Percentiles rank a stretch among this genome's conserved stretches.
Evolutionary conservation across 2,113 vertebrate species (phyloP).

Genomic region (Geothlypis trichas): DNA sequence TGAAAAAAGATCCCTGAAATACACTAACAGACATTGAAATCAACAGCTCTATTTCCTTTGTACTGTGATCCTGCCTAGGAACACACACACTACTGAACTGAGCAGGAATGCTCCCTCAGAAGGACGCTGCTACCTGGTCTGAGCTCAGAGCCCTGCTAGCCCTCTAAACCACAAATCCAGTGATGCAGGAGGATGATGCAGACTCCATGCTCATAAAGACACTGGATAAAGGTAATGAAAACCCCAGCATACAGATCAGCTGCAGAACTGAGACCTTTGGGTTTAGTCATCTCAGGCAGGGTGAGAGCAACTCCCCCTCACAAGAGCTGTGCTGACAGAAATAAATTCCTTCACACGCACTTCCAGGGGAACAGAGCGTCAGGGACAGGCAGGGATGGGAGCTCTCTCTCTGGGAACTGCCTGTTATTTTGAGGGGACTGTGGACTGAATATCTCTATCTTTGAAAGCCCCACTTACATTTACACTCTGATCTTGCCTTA

Average conservation of each 20-base stretch:
- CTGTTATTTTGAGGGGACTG: background rate
- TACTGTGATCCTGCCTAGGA: background rate
- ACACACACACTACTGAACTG: rapidly evolving
- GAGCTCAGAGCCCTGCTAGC: background rate
- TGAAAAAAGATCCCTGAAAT: background rate
- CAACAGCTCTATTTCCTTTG: background rate
- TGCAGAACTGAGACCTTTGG: background rate
- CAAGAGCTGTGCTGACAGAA: background rate
- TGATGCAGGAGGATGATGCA: background rate
- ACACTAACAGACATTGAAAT: background rate
- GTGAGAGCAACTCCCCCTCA: background rate
- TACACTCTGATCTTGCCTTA: background rate
- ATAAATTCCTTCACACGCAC: background rate
- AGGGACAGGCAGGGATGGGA: background rate
- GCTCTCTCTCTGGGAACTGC: background rate
- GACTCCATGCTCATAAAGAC: background rate
- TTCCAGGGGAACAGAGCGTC: background rate
- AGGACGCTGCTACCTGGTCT: background rate
- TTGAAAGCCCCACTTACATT: background rate
- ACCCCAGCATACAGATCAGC: background rate
- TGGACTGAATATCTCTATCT: background rate
- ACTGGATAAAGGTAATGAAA: background rate
- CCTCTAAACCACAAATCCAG: background rate
- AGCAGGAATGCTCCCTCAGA: background rate
- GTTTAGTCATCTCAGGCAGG: background rate